Evolutionary conservation across 2,797 vertebrate genomes (phyloP), one percentile per base, ranked within the genome.

Genomic region (Sebastes paucispinis): DNA sequence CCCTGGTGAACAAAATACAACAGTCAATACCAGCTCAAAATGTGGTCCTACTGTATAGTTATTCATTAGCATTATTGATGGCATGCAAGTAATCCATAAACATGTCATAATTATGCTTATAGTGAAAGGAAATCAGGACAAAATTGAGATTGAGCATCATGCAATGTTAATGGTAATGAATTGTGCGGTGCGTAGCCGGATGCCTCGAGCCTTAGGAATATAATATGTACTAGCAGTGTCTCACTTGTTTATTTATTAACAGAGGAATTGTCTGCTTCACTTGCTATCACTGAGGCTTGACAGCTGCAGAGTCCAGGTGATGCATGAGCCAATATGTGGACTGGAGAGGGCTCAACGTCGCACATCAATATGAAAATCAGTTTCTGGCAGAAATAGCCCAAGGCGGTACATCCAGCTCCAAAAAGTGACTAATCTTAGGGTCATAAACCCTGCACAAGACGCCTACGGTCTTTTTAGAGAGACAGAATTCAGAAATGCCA

Each of bases 301-400:
- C 95, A 96, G 95, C 89, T 79, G 87, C 91, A 80, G 88, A 90
- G 94, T 91, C 89, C 91, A 92, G 94, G 95, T 96, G 96, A 96
- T 96, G 93, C 95, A 96, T 96, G 95, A 96, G 95, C 94, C 95
- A 95, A 96, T 96, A 95, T 95, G 94, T 90, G 92, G 87, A 93
- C 89, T 87, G 84, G 93, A 94, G 94, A 94, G 93, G 88, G 89
- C 91, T 94, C 93, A 92, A 92, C 93, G 88, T 93, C 82, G 85
- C 94, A 92, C 94, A 95, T 96, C 94, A 95, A 94, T 94, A 96
- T 96, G 96, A 96, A 96, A 96, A 96, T 95, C 95, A 93, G 91
- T 95, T 94, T 94, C 91, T 92, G 90, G 91, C 89, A 91, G 93
- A 95, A 95, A 95, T 81, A 94, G 94, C 95, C 92, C 52, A 29